phyloP scores from a whole-genome alignment of 2,888 invertebrate species.

The Phytoseiulus persimilis region DNA sequence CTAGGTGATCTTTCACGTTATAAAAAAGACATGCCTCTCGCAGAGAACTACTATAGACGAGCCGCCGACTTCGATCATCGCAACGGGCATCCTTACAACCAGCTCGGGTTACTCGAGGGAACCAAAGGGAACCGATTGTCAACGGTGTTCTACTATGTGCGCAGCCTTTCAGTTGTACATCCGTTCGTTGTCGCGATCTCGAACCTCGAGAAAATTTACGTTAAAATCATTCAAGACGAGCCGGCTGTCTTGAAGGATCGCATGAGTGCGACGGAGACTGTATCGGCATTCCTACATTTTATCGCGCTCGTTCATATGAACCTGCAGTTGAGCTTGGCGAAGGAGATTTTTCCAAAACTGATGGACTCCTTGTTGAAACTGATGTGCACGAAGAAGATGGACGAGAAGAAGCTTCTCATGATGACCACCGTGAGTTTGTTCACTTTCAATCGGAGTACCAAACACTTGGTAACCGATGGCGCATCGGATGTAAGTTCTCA shows the following conservation, averaged over 20 bases:
- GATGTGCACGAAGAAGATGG: constrained; percentile 12
- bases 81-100: constrained; percentile 74
- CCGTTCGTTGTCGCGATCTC: constrained; percentile 75
- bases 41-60: constrained; percentile 67
- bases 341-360: background rate
- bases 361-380: background rate
- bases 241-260: constrained; percentile 42
- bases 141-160: constrained; percentile 75
- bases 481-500: background rate
- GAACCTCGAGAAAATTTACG: constrained; percentile 66
- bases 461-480: background rate
- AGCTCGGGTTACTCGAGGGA: constrained; percentile 69
- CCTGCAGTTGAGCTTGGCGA: background rate
- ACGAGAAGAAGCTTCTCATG: constrained; percentile 15
- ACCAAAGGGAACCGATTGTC: constrained; percentile 70
- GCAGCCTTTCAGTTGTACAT: constrained; percentile 71
- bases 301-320: constrained; percentile 54
- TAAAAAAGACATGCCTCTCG: constrained; percentile 67
- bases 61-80: constrained; percentile 52
- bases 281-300: constrained; percentile 58
- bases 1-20: constrained; percentile 74
- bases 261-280: constrained; percentile 57
- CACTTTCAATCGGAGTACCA: constrained; percentile 8
- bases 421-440: constrained; percentile 11
- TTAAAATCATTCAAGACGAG: constrained; percentile 51